These are phyloP conservation scores for Staurois parvus DNA, from an alignment of 2,797 vertebrate genomes.

Conservation along the genomic window DNA sequence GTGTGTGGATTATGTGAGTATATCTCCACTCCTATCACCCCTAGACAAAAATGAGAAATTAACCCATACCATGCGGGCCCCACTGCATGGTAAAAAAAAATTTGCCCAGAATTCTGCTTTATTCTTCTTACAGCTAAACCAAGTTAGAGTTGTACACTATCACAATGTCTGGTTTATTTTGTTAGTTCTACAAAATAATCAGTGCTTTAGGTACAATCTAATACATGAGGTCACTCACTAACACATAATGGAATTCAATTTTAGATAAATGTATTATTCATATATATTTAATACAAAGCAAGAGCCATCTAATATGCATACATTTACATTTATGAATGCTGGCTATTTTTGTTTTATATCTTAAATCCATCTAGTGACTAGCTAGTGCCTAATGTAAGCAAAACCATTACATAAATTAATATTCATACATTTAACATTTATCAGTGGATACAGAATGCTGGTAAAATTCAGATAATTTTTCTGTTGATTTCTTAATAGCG, in stretches of 20 bases:
- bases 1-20: too few species aligned
- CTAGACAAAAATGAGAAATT: too few species aligned
- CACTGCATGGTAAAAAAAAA: too few species aligned
- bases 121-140: too few species aligned
- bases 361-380: background rate
- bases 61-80: too few species aligned
- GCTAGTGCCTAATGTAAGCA: background rate
- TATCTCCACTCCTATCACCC: too few species aligned
- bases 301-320: background rate
- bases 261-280: conserved; percentile 7
- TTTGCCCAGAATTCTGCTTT: too few species aligned
- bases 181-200: background rate
- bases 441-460: background rate
- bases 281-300: conserved; percentile 12
- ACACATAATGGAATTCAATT: background rate
- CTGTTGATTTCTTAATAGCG: background rate
- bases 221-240: background rate
- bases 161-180: background rate
- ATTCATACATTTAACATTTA: background rate
- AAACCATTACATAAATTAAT: background rate
- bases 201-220: background rate
- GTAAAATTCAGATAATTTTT: background rate
- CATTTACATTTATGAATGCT: conserved; percentile 13
- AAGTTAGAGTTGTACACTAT: background rate
- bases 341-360: conserved; percentile 1